A percentile compares a stretch with the other conserved stretches of the same genome.
These are phyloP conservation scores for Smittia aterrima DNA, from an alignment of 2,888 invertebrate genomes.

Conservation along the genomic window DNA sequence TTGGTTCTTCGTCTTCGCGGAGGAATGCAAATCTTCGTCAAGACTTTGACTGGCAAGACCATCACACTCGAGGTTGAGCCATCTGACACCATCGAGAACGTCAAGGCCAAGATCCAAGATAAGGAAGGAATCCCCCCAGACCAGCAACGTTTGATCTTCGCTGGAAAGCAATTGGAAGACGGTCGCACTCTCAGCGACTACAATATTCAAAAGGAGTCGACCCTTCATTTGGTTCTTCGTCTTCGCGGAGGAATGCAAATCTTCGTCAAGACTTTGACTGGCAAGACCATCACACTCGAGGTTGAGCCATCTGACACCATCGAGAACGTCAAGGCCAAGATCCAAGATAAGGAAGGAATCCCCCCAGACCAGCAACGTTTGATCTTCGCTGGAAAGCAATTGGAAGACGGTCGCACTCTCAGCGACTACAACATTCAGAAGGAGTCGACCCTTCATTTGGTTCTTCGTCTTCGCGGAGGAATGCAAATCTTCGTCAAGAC, in stretches of 20 bases:
- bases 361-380: constrained; percentile 84
- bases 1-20: constrained; percentile 86
- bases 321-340: constrained; percentile 93
- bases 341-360: constrained; percentile 87
- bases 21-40: constrained; percentile 56
- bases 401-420: constrained; percentile 91
- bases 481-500: constrained; percentile 99
- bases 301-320: constrained; percentile 91
- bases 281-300: constrained; percentile 92
- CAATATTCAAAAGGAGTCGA: constrained; percentile 21
- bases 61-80: constrained; percentile 17
- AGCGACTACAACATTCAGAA: constrained; percentile 96
- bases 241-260: constrained; percentile 74
- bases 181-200: constrained; percentile 19
- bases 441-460: constrained; percentile 86
- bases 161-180: constrained; percentile 3
- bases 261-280: constrained; percentile 92
- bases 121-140: constrained; percentile 22
- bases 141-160: constrained; percentile 14
- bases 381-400: constrained; percentile 93
- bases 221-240: constrained; percentile 17
- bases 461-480: constrained; percentile 87
- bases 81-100: constrained; percentile 28
- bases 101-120: constrained; percentile 23
- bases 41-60: constrained; percentile 14